Evolutionary conservation across 2,797 vertebrate species (phyloP), one percentile per base, ranked within the genome.

Genomic region (Melanotaenia trifasciata): DNA sequence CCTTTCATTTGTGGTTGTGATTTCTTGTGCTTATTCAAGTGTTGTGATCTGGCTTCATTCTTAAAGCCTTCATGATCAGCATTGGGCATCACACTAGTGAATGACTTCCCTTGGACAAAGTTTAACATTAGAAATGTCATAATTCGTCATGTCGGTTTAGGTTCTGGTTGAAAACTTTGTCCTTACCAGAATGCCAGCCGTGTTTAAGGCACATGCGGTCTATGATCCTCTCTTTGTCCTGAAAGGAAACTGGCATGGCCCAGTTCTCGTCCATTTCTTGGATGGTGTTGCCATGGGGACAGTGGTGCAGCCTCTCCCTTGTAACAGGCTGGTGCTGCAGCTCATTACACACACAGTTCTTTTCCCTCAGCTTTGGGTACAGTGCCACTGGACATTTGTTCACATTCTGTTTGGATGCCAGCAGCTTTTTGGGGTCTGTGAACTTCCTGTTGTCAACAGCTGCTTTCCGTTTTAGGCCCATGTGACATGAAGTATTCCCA

Each of bases 1-100:
- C 94, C 92, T 92, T 90, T 93, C 78, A 86, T 80, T 58, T 80
- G 92, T 86, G 89, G 59, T 78, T 75, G 83, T 88, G 85, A 67
- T 79, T 71, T 86, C 56, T 78, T 93, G 77, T 86, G 89, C 53
- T 86, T 86, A 5, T 85, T 92, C 28, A 84, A 59, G 71, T 87
- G 88, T 18, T 81, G 89, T 51, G 82, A 71, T 78, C 74, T 88
- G 64, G 76, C 59, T 59, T 86, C 84, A 9, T 70, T 90, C 80
- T 82, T 92, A 33, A 36, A 83, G 64, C 64, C 10, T 3, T 91
- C 87, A 0, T 16, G 47, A 54, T 85, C 82, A 0, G 58, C 51
- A 63, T 57, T 74, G 11, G 71, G 71, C 22, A 65, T 66, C 9
- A 1, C 47, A 4, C 74, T 74, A 50, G 74, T 91, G 87, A 87